Base-by-base conservation (phyloP, 2,113 vertebrate genomes). In the Aspidoscelis tigris region DNA sequence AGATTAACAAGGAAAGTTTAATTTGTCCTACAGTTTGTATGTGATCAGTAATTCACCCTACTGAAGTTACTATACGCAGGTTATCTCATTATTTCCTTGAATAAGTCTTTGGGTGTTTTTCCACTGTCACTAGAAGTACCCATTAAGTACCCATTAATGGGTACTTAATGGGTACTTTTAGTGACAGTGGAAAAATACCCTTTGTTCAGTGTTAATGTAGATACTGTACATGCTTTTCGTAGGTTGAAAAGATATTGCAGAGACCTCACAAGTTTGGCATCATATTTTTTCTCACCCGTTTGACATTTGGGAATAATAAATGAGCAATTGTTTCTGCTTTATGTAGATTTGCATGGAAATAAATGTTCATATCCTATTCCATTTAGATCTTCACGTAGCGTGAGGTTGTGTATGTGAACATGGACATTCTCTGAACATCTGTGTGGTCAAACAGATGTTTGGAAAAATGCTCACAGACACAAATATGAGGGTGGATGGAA, bases 371-470 rank as follows among this genome's bases (percentile, higher is more conserved):
- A 78, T 89, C 33, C 0, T 81, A 87, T 89, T 85, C 84, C 88
- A 88, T 74, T 81, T 43, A 83, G 90, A 89, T 26, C 87, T 90
- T 80, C 83, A 6, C 84, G 86, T 43, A 84, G 90, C 85, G 39
- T 87, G 87, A 88, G 76, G 0, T 11, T 83, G 0, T 0, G 2
- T 53, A 83, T 3, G 1, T 68, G 0, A 5, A 80, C 80, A 16
- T 0, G 68, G 75, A 87, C 76, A 72, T 81, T 20, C 78, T 84
- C 68, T 0, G 26, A 92, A 88, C 91, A 90, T 94, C 91, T 91
- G 88, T 89, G 87, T 53, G 90, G 64, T 55, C 55, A 84, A 88
- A 2, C 1, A 44, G 3, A 55, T 80, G 64, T 82, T 74, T 80
- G 26, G 11, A 24, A 12, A 88, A 89, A 20, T 0, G 0, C 8